Evolutionary conservation across 2,113 vertebrate species (phyloP), one percentile per base, ranked within the genome.

Genomic region (Boleophthalmus pectinirostris): DNA sequence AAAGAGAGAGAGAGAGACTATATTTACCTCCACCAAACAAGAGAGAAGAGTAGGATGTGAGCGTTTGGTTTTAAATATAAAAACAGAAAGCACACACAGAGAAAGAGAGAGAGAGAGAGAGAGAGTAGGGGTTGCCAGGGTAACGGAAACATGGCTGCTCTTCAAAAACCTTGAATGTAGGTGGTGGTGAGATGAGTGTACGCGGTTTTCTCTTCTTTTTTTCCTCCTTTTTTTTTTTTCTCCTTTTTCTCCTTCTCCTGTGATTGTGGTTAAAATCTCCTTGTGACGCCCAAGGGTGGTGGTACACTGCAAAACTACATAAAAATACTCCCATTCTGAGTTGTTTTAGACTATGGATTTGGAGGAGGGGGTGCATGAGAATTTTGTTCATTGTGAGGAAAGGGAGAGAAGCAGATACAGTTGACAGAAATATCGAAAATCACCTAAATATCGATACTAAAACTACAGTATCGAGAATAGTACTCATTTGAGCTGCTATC

Each of bases 141-240:
- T 79, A 90, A 93, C 82, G 57, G 79, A 92, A 93, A 91, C 87
- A 92, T 90, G 89, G 89, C 83, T 88, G 86, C 90, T 91, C 90
- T 91, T 92, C 90, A 91, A 88, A 90, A 93, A 92, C 90, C 90
- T 90, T 90, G 90, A 90, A 89, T 90, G 91, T 91, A 90, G 89
- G 89, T 91, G 89, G 87, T 86, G 70, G 81, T 89, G 90, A 85
- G 88, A 87, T 89, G 83, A 84, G 87, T 84, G 82, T 87, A 1
- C 81, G 24, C 12, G 56, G 23, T 58, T 25, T 54, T 54, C n/a
- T n/a, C n/a, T 81, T 77, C 85, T 46, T 83, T 25, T 79, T 14
- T 87, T 64, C 82, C 85, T 88, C n/a, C n/a, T n/a, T n/a, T n/a
- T n/a, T n/a, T n/a, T n/a, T n/a, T n/a, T n/a, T n/a, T n/a, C n/a